phyloP scores from a whole-genome alignment of 2,113 vertebrate species.

The Mustela nigripes region DNA sequence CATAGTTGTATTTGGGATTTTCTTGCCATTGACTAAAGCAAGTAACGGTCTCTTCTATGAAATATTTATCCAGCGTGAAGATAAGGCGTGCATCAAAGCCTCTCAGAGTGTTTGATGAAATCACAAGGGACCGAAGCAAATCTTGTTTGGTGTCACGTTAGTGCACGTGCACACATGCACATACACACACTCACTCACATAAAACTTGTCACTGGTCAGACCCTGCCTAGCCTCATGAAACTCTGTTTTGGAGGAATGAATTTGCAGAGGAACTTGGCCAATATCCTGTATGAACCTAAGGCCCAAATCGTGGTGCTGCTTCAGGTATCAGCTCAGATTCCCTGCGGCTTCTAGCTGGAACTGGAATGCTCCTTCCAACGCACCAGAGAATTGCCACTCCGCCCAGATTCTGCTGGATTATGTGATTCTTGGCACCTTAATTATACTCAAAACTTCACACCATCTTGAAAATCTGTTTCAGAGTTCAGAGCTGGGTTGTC shows the following conservation, averaged over 20 bases:
- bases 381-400: not conserved
- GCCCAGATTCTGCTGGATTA: slow-evolving; percentile 6
- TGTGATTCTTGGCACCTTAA: slow-evolving; percentile 52
- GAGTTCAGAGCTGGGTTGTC: slow-evolving; percentile 38
- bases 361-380: slow-evolving; percentile 59
- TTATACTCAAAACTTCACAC: slow-evolving; percentile 54
- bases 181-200: not conserved
- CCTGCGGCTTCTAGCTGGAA: slow-evolving; percentile 42
- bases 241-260: not conserved
- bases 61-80: slow-evolving; percentile 53
- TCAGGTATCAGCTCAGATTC: not conserved
- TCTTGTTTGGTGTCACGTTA: not conserved
- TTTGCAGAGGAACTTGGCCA: not conserved
- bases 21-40: slow-evolving; percentile 23
- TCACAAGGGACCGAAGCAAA: not conserved
- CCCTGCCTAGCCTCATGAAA: not conserved
- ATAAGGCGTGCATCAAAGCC: not conserved
- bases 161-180: not conserved
- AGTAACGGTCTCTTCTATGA: slow-evolving; percentile 1
- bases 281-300: not conserved
- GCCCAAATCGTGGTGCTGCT: not conserved
- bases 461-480: slow-evolving; percentile 58
- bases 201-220: not conserved
- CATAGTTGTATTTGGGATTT: slow-evolving; percentile 5
- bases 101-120: not conserved